Percentiles rank a stretch among this genome's conserved stretches.
Conservation (phyloP, 2,113 vertebrate species). For the Rhipidura dahli region DNA sequence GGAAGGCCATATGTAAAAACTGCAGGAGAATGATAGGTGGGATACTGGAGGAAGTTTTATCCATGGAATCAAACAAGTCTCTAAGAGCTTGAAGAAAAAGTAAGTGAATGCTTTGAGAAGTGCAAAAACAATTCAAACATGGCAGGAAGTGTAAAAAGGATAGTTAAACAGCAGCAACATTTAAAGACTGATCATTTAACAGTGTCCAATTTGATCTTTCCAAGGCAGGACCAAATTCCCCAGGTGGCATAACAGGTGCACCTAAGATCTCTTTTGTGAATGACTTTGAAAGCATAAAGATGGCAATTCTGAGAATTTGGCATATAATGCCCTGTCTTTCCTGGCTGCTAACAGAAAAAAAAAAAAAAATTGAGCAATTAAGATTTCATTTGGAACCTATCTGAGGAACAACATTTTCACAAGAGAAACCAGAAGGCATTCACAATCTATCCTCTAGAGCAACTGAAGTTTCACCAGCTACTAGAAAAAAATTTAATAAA, state of each 20-base stretch:
- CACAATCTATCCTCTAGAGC: not conserved
- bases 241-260: not conserved
- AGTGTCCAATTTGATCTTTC: not conserved
- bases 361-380: not conserved
- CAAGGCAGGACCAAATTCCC: not conserved
- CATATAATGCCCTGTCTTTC: not conserved
- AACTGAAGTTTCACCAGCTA: not conserved
- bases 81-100: constrained; percentile 86
- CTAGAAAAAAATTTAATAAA: not conserved
- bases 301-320: not conserved
- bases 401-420: not conserved
- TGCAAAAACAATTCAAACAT: not conserved
- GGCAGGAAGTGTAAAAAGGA: not conserved
- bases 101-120: constrained; percentile 61
- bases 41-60: constrained; percentile 98
- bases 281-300: not conserved
- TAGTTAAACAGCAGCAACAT: not conserved
- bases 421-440: not conserved
- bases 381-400: not conserved
- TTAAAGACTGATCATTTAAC: not conserved
- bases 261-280: not conserved
- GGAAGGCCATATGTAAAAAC: constrained; percentile 99
- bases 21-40: constrained; percentile 98
- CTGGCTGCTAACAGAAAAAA: not conserved
- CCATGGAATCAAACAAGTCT: constrained; percentile 98